phyloP scores from a whole-genome alignment of 2,888 invertebrate genomes.

The Mesopsocus fuscifrons region DNA sequence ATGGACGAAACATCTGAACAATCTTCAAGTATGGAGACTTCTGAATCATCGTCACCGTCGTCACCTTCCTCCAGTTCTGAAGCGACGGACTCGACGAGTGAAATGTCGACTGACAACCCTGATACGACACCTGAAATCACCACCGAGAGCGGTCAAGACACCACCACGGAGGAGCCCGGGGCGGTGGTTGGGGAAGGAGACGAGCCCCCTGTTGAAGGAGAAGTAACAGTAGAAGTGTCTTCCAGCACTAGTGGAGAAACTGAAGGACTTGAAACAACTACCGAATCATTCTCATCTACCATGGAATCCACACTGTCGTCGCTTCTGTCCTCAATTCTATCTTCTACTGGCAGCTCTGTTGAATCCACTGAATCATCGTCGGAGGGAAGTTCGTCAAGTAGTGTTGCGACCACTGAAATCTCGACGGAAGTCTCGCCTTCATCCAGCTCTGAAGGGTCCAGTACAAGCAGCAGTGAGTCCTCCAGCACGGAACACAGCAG shows the following conservation, averaged over 20 bases:
- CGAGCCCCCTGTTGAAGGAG: too few relatives aligned
- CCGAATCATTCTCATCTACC: not conserved
- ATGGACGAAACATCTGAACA: slow-evolving; percentile 10
- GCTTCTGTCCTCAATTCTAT: too few relatives aligned
- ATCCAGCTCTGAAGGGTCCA: not conserved
- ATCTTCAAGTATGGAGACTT: slow-evolving; percentile 13
- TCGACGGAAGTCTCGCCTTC: too few relatives aligned
- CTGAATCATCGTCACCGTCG: slow-evolving; percentile 12
- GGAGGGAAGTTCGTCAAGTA: too few relatives aligned
- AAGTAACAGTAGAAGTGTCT: slow-evolving; percentile 12
- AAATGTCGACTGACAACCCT: too few relatives aligned
- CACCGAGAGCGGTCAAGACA: slow-evolving; percentile 9
- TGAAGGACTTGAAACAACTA: slow-evolving; percentile 12
- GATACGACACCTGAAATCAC: too few relatives aligned
- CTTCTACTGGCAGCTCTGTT: slow-evolving; percentile 6
- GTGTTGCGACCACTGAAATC: not conserved
- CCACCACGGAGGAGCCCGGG: too few relatives aligned
- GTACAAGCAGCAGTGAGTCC: not conserved
- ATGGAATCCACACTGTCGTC: not conserved
- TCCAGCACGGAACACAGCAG: too few relatives aligned
- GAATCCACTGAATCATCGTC: not conserved
- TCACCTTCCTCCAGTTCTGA: slow-evolving; percentile 15
- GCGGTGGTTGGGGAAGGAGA: too few relatives aligned
- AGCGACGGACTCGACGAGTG: slow-evolving; percentile 16
- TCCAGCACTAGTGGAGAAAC: slow-evolving; percentile 13